Evolutionary conservation across 2,113 vertebrate species (phyloP).

Genomic region (Emydura subglobosa): DNA sequence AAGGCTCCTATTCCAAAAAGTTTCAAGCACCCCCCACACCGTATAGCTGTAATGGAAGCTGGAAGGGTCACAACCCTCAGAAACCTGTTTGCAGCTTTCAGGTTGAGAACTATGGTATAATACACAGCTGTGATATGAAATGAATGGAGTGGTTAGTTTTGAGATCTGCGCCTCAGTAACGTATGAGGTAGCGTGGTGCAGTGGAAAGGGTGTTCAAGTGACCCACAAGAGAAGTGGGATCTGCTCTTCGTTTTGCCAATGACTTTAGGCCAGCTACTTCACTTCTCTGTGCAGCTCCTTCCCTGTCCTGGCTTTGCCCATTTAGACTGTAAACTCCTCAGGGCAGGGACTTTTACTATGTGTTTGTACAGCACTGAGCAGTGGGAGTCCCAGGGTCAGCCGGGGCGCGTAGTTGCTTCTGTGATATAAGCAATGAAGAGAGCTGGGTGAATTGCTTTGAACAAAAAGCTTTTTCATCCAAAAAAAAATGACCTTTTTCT

Average conservation of each 20-base stretch:
- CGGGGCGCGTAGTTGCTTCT: not conserved
- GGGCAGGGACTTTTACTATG: not conserved
- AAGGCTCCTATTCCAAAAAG: not conserved
- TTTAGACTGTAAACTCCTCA: not conserved
- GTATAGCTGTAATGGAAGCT: not conserved
- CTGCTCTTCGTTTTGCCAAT: not conserved
- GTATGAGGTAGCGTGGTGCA: not conserved
- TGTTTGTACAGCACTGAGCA: not conserved
- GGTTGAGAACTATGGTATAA: accelerated
- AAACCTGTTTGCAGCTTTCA: not conserved
- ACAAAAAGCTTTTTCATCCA: not conserved
- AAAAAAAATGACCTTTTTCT: not conserved
- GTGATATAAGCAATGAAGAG: not conserved
- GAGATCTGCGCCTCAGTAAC: not conserved
- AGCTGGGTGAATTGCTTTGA: too few relatives aligned
- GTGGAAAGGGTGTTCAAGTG: not conserved
- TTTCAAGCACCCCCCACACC: not conserved
- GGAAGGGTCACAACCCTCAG: not conserved
- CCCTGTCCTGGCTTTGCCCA: too few relatives aligned
- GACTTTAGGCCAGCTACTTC: too few relatives aligned
- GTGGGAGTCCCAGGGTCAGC: not conserved
- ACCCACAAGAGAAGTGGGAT: not conserved
- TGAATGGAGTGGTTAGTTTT: too few relatives aligned
- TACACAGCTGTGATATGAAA: too few relatives aligned
- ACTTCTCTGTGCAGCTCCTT: too few relatives aligned